Evolutionary conservation across 2,888 invertebrate species (phyloP), one percentile per base, ranked within the genome.

Genomic region (Drosophila phalerata): DNA sequence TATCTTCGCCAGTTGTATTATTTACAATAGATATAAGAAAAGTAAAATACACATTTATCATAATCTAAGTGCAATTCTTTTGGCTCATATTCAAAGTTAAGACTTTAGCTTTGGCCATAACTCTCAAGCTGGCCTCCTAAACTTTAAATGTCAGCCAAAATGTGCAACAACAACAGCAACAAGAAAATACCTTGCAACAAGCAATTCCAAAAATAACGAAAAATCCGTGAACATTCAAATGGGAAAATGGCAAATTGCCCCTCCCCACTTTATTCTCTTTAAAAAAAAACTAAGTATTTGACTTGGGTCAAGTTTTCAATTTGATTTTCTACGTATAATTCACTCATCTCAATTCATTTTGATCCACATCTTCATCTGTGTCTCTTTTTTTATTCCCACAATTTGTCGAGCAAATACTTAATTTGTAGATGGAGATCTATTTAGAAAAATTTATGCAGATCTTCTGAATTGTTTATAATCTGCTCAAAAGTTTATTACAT

Each of bases 131-230:
- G 85, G 83, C 90, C 85, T 81, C 81, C 65, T 90, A 88, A 81
- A 90, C 90, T 90, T 90, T 90, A 89, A 83, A 88, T 90, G 90
- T 88, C 79, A 88, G 69, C 71, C 52, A 57, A 56, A 58, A 63
- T 69, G 69, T 52, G 42, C 56, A 32, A 45, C 43, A 43, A 34
- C 61, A 69, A 62, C 47, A 40, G 38, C 61, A 66, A 60, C 49
- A 34, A 57, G 17, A 47, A 38, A 43, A 47, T 37, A 25, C 15
- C 17, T 55, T 48, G 67, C 60, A 71, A 53, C 55, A 64, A 60
- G n/a, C 15, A 48, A 48, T 43, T 22, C 43, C 37, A 43, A 40
- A 55, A 72, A 65, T 42, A 48, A 52, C 49, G 48, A 49, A 56
- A 64, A 53, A 62, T 43, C 58, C n/a, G 57, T 32, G 6, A 53